Percentiles rank a stretch among this genome's conserved stretches.
These are phyloP conservation scores for Drosophila melanosoma DNA, from an alignment of 2,888 invertebrate species.

Conservation along the genomic window DNA sequence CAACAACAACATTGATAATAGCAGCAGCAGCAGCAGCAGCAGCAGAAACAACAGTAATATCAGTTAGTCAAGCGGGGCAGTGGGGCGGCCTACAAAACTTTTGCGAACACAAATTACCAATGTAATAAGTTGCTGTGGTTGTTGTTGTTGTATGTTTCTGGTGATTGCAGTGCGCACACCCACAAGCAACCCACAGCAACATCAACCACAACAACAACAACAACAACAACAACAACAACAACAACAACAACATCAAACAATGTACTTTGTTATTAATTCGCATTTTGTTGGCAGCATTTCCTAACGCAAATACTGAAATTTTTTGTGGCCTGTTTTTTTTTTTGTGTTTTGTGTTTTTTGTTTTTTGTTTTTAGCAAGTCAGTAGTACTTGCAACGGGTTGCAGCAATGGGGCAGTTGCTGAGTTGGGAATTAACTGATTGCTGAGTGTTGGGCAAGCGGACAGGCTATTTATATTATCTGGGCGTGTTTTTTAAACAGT, in stretches of 20 bases:
- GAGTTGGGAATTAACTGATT: slow-evolving; percentile 33
- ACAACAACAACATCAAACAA: slow-evolving; percentile 12
- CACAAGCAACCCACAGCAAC: slow-evolving; percentile 22
- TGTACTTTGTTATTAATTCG: slow-evolving; percentile 64
- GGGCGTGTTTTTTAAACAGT: not conserved
- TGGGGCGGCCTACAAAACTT: slow-evolving; percentile 54
- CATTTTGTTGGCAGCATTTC: slow-evolving; percentile 70
- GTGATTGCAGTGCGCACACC: slow-evolving; percentile 56
- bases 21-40: not conserved
- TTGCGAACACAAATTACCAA: slow-evolving; percentile 63
- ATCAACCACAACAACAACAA: not conserved
- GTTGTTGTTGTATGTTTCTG: slow-evolving; percentile 29
- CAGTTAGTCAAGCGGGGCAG: slow-evolving; percentile 58
- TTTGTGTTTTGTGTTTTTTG: not conserved
- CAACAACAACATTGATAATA: slow-evolving; percentile 11
- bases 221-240: slow-evolving; percentile 6
- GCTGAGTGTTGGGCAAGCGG: slow-evolving; percentile 31
- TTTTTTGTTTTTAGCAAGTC: slow-evolving; percentile 5
- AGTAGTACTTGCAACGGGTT: slow-evolving; percentile 15
- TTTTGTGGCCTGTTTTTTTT: not conserved
- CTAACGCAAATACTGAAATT: slow-evolving; percentile 65
- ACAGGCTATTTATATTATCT: slow-evolving; percentile 8
- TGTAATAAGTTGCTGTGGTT: slow-evolving; percentile 55
- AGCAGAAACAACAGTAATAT: slow-evolving; percentile 8
- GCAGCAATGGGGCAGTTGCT: slow-evolving; percentile 24